These are phyloP conservation scores for Cheilosia impressa DNA, from an alignment of 2,888 invertebrate species.

Conservation along the genomic window DNA sequence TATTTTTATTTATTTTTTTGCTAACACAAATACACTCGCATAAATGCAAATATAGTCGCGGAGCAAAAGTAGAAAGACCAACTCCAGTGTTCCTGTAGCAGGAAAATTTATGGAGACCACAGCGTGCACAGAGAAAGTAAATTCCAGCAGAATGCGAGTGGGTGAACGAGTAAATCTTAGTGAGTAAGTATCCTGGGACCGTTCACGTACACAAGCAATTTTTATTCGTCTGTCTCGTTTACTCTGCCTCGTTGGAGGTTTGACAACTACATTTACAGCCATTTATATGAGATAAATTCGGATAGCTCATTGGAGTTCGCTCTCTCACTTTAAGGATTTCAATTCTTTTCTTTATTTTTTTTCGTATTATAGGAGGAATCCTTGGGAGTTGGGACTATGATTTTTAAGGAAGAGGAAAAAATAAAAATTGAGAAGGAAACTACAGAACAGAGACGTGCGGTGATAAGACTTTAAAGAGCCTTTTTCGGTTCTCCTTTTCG, in stretches of 20 bases:
- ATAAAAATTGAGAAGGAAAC: not conserved
- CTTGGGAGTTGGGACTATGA: slow-evolving; percentile 18
- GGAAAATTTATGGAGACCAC: slow-evolving; percentile 47
- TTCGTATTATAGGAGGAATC: slow-evolving; percentile 11
- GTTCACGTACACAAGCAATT: slow-evolving; percentile 26
- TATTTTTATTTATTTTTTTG: not conserved
- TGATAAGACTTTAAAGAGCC: slow-evolving; percentile 28
- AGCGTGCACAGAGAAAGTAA: slow-evolving; percentile 34
- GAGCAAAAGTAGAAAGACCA: slow-evolving; percentile 5
- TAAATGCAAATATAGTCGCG: slow-evolving; percentile 19
- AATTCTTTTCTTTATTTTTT: not conserved
- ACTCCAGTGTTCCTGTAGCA: slow-evolving; percentile 13
- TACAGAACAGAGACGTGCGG: slow-evolving; percentile 7
- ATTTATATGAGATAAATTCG: slow-evolving; percentile 48
- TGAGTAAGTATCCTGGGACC: slow-evolving; percentile 51
- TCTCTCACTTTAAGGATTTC: not conserved
- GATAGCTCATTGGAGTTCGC: slow-evolving; percentile 45
- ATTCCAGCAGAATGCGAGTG: slow-evolving; percentile 49
- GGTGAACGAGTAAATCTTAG: slow-evolving; percentile 51
- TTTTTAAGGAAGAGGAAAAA: not conserved
- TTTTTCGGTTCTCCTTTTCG: not conserved
- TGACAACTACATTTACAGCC: slow-evolving; percentile 46
- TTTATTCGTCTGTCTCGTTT: slow-evolving; percentile 11
- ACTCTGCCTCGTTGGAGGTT: slow-evolving; percentile 10
- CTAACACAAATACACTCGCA: slow-evolving; percentile 2